Evolutionary conservation across 2,113 vertebrate species (phyloP).

Genomic region (Loxodonta africana): DNA sequence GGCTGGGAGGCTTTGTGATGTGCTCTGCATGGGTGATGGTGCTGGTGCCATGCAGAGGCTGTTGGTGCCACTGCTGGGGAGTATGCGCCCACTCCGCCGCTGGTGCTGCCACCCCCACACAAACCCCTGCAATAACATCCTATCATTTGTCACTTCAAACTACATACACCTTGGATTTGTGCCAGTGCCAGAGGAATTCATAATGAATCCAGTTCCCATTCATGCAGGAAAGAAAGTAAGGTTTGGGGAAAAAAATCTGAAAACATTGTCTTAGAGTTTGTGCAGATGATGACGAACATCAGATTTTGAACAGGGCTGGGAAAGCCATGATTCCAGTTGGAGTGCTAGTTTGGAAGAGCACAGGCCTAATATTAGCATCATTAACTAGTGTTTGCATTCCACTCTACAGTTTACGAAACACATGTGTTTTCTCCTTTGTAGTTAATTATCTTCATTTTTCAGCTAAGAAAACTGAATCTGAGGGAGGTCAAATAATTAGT

Average conservation of each 20-base stretch:
- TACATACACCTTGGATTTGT: conserved; percentile 22
- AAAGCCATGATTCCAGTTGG: conserved; percentile 7
- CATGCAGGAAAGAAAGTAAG: conserved; percentile 51
- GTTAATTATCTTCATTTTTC: neutral
- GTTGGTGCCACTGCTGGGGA: neutral
- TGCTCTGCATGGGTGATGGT: neutral
- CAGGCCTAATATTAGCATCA: neutral
- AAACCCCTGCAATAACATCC: neutral
- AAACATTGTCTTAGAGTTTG: conserved; percentile 39
- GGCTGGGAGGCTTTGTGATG: neutral
- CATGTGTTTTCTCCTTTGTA: neutral
- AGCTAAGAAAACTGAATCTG: neutral
- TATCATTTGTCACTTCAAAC: conserved; percentile 67
- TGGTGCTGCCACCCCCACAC: neutral
- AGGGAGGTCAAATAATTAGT: neutral
- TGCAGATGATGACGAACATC: neutral
- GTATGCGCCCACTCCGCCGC: neutral
- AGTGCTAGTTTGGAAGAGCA: neutral
- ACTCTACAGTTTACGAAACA: neutral
- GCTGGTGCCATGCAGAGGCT: neutral
- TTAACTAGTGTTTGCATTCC: neutral
- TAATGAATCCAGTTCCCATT: conserved; percentile 62
- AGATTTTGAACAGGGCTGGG: neutral
- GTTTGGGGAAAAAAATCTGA: neutral
- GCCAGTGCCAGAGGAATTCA: conserved; percentile 56